Conservation (phyloP, 1,140 invertebrate species). For the Aphidius gifuensis region DNA sequence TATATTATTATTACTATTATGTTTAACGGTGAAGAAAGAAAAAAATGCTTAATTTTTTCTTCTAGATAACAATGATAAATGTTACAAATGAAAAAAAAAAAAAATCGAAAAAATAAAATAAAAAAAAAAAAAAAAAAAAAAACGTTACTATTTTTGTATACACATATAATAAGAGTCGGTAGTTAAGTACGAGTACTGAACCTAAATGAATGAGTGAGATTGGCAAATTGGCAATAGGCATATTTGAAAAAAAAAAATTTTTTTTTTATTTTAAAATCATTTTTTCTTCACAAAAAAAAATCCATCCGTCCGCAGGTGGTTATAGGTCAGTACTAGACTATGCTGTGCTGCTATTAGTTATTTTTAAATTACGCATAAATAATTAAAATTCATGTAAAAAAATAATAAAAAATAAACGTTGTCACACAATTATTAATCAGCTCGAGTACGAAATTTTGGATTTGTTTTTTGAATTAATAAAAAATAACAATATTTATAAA, state of each 20-base stretch:
- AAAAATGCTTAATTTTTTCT: background rate
- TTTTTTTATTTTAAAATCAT: too few relatives aligned
- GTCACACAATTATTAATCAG: too few relatives aligned
- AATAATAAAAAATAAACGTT: conserved; percentile 7
- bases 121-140: conserved; percentile 19
- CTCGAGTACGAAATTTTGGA: conserved; percentile 22
- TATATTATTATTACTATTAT: background rate
- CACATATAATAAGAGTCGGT: conserved; percentile 25
- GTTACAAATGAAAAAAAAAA: conserved; percentile 10
- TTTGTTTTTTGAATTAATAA: background rate
- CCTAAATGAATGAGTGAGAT: conserved; percentile 22
- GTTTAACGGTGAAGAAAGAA: background rate
- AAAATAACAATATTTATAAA: too few relatives aligned
- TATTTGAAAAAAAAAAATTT: too few relatives aligned
- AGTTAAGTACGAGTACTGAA: conserved; percentile 28
- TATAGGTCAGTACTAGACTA: conserved; percentile 57
- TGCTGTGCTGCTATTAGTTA: conserved; percentile 53
- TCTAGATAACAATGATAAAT: conserved; percentile 6
- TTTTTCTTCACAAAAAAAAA: too few relatives aligned
- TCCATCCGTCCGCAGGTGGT: conserved; percentile 53
- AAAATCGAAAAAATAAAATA: conserved; percentile 14
- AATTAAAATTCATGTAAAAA: conserved; percentile 36
- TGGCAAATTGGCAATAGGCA: conserved; percentile 19
- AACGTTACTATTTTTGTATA: conserved; percentile 33
- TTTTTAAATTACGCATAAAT: conserved; percentile 34